Base-by-base conservation (phyloP, 2,113 vertebrate species). In the Aleadryas rufinucha region DNA sequence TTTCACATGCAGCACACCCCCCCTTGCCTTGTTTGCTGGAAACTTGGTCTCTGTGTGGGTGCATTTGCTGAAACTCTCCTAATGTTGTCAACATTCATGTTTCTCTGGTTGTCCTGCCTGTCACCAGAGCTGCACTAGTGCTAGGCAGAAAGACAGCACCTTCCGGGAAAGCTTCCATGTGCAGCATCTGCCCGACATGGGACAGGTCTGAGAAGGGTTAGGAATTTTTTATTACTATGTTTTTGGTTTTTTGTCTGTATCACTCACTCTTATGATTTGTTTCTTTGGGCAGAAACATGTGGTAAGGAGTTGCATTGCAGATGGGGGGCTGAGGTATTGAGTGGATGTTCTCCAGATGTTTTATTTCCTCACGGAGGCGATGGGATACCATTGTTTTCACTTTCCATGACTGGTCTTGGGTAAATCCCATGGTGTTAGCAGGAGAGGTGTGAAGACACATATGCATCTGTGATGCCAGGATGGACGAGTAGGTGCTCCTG, bases 1-100 rank as follows among this genome's bases (percentile, higher is more conserved):
- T 45, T 74, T 86, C 76, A 69, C 21, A 45, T 1, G 1, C 39
- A 37, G 28, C 45, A 42, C 0, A 4, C 12, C 21, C 1, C 0
- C 17, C 30, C 23, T 39, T 63, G 59, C 16, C 44, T 64, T 53
- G 8, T 57, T 57, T 57, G 71, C 42, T 94, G 50, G 14, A 74
- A 74, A 65, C 27, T 45, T 70, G 52, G 20, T 65, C 54, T 11
- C 63, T 49, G 24, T 61, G 71, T 24, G 39, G 54, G 24, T 65
- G 53, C 26, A 15, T 28, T 65, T 61, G 50, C 71, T 80, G 64
- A 77, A 90, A 77, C 45, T 63, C 64, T 80, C 75, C 35, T 26
- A 10, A 39, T 54, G 35, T 10, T 72, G 49, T 35, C 3, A 22
- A 23, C 28, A 33, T 49, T 63, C 5, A 3, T 7, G 18, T 77